Evolutionary conservation across 1,140 invertebrate species (phyloP), one percentile per base, ranked within the genome.

Genomic region (Neodiprion virginianus): DNA sequence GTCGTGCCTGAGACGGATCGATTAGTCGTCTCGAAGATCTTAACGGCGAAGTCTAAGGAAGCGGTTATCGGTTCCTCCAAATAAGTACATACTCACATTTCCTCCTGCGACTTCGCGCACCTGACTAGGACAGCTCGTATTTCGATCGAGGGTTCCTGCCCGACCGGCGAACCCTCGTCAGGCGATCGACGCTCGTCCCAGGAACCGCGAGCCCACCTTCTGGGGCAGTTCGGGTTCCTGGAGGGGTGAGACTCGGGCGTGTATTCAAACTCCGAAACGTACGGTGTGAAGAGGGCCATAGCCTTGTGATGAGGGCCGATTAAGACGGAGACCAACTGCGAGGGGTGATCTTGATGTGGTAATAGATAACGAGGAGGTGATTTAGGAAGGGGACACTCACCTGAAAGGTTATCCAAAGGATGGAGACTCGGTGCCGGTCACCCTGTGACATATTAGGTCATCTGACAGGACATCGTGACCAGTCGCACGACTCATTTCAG

Each of bases 261-360:
- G 71, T 80, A 80, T 17, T 73, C 71, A 47, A 82, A 82, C 50
- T 82, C 76, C 48, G 81, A 82, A 68, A 79, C 72, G 48, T 81
- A 80, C 9, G 77, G 77, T n/a, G 8, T 71, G 17, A 66, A 74
- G 70, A 67, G 71, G 12, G 75, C n/a, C 49, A 69, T 49, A 69
- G 50, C 74, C 67, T 73, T 79, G 67, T 74, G 17, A 61, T 76
- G 61, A 71, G 50, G 53, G 67, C 66, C 77, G 65, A 72, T 69
- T 40, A 40, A 40, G 28, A 40, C 28, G 28, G 5, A 40, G 28
- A 40, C 28, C 28, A 40, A 40, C 28, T 40, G 28, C 28, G 28
- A 40, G 28, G 28, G 28, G 28, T 40, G 28, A 40, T 40, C 28
- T 5, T 40, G 28, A 40, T 40, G 1, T 40, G 28, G 28, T 40